Conservation (phyloP, 1,140 invertebrate species). For the Cepaea nemoralis region DNA sequence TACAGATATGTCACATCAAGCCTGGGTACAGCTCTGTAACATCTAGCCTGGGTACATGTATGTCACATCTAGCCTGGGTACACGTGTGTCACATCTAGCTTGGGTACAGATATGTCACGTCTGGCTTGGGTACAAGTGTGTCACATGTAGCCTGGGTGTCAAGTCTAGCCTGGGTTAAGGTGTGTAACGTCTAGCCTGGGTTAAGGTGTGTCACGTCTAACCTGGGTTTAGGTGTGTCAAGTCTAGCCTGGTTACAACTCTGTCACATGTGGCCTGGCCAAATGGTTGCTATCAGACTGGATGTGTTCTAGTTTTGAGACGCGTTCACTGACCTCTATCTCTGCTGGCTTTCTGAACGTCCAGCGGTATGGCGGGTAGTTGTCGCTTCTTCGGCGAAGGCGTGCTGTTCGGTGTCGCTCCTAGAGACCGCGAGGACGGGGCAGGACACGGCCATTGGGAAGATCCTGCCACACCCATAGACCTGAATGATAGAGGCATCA, state of each 20-base stretch:
- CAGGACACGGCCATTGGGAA: slow-evolving; percentile 62
- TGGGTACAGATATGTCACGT: too few relatives aligned
- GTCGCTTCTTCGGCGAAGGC: slow-evolving; percentile 87
- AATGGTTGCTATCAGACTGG: too few relatives aligned
- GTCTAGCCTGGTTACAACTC: background rate
- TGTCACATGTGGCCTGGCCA: background rate
- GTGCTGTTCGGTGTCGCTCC: slow-evolving; percentile 92
- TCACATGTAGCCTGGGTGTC: too few relatives aligned
- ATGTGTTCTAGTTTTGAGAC: too few relatives aligned
- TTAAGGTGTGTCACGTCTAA: background rate
- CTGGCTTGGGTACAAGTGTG: too few relatives aligned
- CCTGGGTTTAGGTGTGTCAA: background rate
- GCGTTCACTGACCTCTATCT: slow-evolving; percentile 64
- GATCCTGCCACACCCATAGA: slow-evolving; percentile 19
- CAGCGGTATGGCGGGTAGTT: slow-evolving; percentile 90
- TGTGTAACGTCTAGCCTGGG: background rate
- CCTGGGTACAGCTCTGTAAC: too few relatives aligned
- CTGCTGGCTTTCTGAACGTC: slow-evolving; percentile 66
- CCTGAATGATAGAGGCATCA: background rate
- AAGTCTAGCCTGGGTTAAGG: background rate
- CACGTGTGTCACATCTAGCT: too few relatives aligned
- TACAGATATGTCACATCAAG: too few relatives aligned
- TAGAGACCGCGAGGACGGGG: slow-evolving; percentile 78
- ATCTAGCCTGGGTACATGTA: too few relatives aligned
- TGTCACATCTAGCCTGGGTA: too few relatives aligned